Evolutionary conservation across 2,888 invertebrate species (phyloP).

Genomic region (Bugulina stolonifera): DNA sequence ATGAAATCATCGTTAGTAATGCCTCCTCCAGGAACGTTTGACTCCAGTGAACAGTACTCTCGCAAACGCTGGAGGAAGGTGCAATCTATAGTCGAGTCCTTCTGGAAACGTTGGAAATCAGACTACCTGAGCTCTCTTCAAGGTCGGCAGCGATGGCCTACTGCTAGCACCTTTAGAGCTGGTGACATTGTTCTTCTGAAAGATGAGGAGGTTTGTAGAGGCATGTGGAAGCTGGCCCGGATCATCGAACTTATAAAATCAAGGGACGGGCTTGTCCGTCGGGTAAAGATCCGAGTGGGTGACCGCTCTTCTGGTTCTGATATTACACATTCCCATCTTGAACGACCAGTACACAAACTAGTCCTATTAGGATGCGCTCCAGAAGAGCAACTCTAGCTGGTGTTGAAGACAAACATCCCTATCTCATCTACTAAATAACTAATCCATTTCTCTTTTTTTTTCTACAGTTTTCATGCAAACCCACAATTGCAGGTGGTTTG

Average conservation of each 20-base stretch:
- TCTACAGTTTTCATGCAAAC: no score
- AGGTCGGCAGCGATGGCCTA: neutral
- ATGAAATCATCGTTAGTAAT: neutral
- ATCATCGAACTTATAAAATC: neutral
- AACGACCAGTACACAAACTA: conserved; percentile 1
- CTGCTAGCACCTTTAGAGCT: neutral
- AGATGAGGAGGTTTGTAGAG: neutral
- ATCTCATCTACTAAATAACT: no score
- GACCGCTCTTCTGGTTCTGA: no score
- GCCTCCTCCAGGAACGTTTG: neutral
- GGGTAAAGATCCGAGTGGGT: neutral
- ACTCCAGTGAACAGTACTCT: neutral
- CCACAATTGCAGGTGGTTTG: no score
- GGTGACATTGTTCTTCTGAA: neutral
- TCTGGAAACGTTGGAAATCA: neutral
- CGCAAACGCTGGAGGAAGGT: neutral
- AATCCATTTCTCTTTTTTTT: no score
- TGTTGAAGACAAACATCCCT: no score
- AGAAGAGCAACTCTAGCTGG: no score
- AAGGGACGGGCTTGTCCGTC: neutral
- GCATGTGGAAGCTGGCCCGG: neutral
- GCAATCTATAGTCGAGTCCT: neutral
- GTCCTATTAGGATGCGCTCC: no score
- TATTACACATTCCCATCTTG: neutral
- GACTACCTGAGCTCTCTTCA: neutral